Evolutionary conservation across 2,888 invertebrate genomes (phyloP).

Genomic region (Aradus depressus): DNA sequence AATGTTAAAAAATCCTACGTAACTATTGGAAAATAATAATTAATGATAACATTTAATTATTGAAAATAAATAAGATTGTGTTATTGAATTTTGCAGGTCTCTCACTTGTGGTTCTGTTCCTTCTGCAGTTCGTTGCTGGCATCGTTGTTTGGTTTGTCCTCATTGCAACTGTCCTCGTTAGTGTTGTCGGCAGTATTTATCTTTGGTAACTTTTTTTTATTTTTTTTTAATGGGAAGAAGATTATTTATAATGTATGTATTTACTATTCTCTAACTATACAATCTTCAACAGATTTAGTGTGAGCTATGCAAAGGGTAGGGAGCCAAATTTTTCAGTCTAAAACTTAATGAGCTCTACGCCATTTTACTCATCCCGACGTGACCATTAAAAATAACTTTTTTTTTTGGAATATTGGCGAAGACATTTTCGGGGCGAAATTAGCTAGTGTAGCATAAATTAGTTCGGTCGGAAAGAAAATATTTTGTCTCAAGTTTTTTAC

Average conservation of each 20-base stretch:
- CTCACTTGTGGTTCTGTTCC: constrained; percentile 45
- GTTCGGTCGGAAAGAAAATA: too few species aligned
- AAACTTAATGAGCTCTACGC: too few species aligned
- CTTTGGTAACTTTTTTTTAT: constrained; percentile 43
- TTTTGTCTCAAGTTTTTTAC: too few species aligned
- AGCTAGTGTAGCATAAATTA: too few species aligned
- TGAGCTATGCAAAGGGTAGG: too few species aligned
- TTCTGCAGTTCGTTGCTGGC: constrained; percentile 45
- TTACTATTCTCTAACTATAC: too few species aligned
- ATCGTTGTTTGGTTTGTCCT: constrained; percentile 52
- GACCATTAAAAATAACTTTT: too few species aligned
- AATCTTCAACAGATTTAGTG: too few species aligned
- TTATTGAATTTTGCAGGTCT: constrained; percentile 41
- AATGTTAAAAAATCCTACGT: neutral
- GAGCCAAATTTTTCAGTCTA: too few species aligned
- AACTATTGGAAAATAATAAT: neutral
- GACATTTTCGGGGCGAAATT: too few species aligned
- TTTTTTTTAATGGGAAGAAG: neutral
- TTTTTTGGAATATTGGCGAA: too few species aligned
- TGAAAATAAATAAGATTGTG: constrained; percentile 9
- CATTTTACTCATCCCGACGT: too few species aligned
- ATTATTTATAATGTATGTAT: neutral
- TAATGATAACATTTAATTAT: constrained; percentile 1
- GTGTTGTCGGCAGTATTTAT: constrained; percentile 44
- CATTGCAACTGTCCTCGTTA: constrained; percentile 41